phyloP scores from a whole-genome alignment of 2,113 vertebrate species.

The Rousettus leschenaultii region DNA sequence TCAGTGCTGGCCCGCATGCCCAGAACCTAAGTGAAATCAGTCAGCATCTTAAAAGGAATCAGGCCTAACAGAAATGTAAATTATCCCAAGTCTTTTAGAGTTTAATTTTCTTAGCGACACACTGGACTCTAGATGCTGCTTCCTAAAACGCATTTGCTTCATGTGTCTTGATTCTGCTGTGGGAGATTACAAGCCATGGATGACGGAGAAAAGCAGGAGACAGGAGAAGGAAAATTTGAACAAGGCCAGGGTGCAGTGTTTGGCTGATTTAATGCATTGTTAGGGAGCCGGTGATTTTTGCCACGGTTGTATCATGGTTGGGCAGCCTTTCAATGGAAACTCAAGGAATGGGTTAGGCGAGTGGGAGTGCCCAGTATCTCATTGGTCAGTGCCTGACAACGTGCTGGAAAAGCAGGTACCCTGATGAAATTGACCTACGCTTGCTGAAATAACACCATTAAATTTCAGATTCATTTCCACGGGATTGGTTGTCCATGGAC shows the following conservation, averaged over 20 bases:
- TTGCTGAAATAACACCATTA: neutral
- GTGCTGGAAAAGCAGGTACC: neutral
- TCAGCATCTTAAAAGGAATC: constrained; percentile 33
- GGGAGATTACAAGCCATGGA: neutral
- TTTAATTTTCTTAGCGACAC: constrained; percentile 31
- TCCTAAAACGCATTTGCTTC: neutral
- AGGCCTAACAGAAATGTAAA: constrained; percentile 27
- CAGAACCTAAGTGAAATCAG: constrained; percentile 41
- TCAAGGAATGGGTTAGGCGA: neutral
- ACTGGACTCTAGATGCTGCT: neutral
- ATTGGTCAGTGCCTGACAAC: neutral
- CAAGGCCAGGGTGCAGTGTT: neutral
- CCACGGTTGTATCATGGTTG: neutral
- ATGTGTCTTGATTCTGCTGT: neutral
- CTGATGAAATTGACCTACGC: neutral
- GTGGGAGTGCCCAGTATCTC: neutral
- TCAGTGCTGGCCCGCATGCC: neutral
- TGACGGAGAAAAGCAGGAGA: neutral
- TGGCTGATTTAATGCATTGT: neutral
- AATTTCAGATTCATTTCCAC: neutral
- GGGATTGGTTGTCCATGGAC: neutral
- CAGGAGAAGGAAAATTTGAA: neutral
- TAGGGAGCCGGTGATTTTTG: neutral
- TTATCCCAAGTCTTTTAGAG: neutral
- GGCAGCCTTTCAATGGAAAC: neutral